Evolutionary conservation across 2,797 vertebrate species (phyloP), one percentile per base, ranked within the genome.

Genomic region (Sebastes matsubarae): DNA sequence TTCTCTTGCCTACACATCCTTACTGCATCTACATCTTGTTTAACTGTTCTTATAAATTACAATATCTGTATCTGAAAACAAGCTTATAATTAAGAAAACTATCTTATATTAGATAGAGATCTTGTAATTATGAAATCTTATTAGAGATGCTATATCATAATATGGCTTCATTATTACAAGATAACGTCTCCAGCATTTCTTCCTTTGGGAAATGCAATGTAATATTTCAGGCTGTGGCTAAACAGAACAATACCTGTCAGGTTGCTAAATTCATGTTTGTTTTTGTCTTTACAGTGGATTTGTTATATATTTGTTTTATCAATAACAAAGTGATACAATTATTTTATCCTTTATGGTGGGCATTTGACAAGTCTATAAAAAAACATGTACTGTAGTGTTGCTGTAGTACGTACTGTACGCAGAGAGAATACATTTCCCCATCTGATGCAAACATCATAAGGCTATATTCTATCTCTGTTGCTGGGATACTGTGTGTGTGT

Each of bases 401-500:
- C 13, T 14, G 4, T 16, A 11, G 14, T 9, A 7, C 9, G 13
- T 20, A 54, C 50, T n/a, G 50, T 54, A 24, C 57, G 38, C 64
- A 72, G 3, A 65, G 14, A 25, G 12, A 36, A 65, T 12, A 34
- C 20, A 55, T 69, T 67, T 18, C 3, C 4, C 22, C n/a, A 25
- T 61, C 4, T 20, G 68, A 85, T 61, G 42, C 58, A 64, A 11
- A 65, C 61, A 55, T 69, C n/a, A 54, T 70, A 9, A 30, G 22
- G 5, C 36, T 36, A 11, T 27, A 30, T 50, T 68, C 22, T 65
- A 1, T 66, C 55, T 74, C 55, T 75, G 64, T 73, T 81, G 78
- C 80, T 71, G 73, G 68, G 72, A 77, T 77, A 63, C 6, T 59
- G 30, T 27, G 64, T 66, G 36, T 38, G 3, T 66, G n/a, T n/a